A percentile compares a stretch with the other conserved stretches of the same genome.
Conservation (phyloP, 1,140 invertebrate species). For the Ceratina japonica region DNA sequence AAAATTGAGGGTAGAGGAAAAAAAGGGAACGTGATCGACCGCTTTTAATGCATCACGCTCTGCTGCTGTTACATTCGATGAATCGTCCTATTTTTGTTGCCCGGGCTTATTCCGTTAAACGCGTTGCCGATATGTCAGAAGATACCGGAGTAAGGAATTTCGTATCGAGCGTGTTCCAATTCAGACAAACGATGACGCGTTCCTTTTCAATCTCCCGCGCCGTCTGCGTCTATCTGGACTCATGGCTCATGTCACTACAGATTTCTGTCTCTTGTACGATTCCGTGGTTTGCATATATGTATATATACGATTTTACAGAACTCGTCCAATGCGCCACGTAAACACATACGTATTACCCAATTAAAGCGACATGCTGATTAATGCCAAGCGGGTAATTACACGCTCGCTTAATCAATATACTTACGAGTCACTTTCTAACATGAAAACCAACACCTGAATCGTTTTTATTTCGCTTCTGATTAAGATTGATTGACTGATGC, state of each 20-base stretch:
- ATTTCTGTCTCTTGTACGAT: constrained; percentile 20
- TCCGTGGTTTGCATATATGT: background rate
- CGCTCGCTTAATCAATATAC: background rate
- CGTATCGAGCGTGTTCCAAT: constrained; percentile 65
- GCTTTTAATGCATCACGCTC: constrained; percentile 20
- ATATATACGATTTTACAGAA: background rate
- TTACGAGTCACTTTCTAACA: constrained; percentile 1
- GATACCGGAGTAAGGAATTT: constrained; percentile 49
- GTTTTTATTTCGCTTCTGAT: background rate
- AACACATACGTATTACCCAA: background rate
- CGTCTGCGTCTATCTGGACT: constrained; percentile 6
- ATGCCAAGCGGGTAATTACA: background rate
- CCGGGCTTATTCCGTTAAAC: constrained; percentile 31
- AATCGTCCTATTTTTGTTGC: constrained; percentile 40
- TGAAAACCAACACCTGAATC: background rate
- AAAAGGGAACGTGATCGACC: constrained; percentile 17
- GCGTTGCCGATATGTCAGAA: constrained; percentile 47
- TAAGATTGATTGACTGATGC: background rate
- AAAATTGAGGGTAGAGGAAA: background rate
- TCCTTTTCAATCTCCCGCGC: constrained; percentile 21
- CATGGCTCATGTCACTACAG: background rate
- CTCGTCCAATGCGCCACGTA: background rate
- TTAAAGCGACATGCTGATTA: background rate
- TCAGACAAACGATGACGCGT: constrained; percentile 48
- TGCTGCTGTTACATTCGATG: constrained; percentile 31